A percentile compares a stretch with the other conserved stretches of the same genome.
Conservation (phyloP, 2,888 invertebrate species). For the Morinoia aosen region DNA sequence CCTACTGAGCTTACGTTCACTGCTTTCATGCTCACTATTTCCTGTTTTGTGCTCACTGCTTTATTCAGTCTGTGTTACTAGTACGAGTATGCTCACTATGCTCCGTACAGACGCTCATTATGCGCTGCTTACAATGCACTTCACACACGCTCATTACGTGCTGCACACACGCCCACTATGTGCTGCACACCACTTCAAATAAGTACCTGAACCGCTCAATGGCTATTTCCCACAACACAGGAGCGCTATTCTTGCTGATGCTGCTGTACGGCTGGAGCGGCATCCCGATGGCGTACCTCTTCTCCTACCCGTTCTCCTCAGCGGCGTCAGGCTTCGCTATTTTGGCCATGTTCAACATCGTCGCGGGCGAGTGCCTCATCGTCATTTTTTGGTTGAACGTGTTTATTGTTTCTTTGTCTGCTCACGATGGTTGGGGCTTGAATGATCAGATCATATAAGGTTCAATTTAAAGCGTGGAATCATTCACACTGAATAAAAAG, state of each 20-base stretch:
- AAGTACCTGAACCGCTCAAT: no score
- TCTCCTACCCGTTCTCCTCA: conserved; percentile 64
- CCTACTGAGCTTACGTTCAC: not conserved
- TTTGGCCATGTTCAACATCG: conserved; percentile 62
- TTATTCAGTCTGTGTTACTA: no score
- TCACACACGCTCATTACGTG: no score
- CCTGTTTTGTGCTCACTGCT: not conserved
- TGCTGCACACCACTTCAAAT: no score
- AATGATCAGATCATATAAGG: not conserved
- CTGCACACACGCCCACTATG: no score
- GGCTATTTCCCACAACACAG: conserved; percentile 19
- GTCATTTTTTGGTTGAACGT: no score
- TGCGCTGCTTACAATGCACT: no score
- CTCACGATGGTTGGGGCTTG: not conserved
- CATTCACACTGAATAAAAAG: not conserved
- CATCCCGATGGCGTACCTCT: conserved; percentile 65
- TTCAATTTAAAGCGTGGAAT: not conserved
- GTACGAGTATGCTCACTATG: no score
- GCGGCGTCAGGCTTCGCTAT: conserved; percentile 65
- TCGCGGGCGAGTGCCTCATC: conserved; percentile 57
- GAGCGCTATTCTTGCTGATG: conserved; percentile 61
- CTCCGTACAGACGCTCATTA: no score
- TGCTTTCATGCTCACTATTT: not conserved
- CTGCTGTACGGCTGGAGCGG: conserved; percentile 62
- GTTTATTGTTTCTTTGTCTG: not conserved